phyloP scores from a whole-genome alignment of 1,140 invertebrate species.

The Ceratina japonica region DNA sequence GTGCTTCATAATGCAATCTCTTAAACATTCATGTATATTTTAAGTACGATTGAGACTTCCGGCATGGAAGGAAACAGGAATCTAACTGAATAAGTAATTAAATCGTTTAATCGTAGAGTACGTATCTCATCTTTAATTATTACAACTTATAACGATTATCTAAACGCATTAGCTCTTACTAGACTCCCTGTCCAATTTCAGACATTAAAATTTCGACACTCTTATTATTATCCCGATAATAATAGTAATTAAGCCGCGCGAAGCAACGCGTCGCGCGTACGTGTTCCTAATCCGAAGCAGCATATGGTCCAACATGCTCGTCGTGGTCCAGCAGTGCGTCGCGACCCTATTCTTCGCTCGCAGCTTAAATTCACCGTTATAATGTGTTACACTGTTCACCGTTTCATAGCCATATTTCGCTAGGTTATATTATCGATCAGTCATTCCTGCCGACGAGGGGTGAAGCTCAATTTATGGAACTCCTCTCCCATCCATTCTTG shows the following conservation, averaged over 20 bases:
- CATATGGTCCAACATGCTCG: conserved; percentile 61
- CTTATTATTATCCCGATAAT: conserved; percentile 61
- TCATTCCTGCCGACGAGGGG: conserved; percentile 34
- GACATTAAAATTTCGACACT: conserved; percentile 43
- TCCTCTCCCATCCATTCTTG: not conserved
- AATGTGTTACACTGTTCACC: conserved; percentile 35
- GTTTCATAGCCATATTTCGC: conserved; percentile 33
- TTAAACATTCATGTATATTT: no score
- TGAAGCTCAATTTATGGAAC: conserved; percentile 13
- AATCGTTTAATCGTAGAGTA: no score
- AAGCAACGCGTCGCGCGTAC: conserved; percentile 58
- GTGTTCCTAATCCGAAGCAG: conserved; percentile 60
- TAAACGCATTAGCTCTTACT: conserved; percentile 18
- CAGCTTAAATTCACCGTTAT: conserved; percentile 38
- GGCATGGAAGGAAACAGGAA: no score
- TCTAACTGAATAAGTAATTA: no score
- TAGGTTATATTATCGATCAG: conserved; percentile 45
- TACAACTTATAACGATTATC: conserved; percentile 32
- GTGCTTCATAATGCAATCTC: no score
- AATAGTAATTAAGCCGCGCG: conserved; percentile 60
- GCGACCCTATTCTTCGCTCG: conserved; percentile 42
- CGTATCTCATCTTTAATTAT: no score
- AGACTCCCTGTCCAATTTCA: conserved; percentile 48
- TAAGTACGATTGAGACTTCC: no score
- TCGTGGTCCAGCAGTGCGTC: conserved; percentile 10